Evolutionary conservation across 2,113 vertebrate species (phyloP).

Genomic region (Centropristis striata): DNA sequence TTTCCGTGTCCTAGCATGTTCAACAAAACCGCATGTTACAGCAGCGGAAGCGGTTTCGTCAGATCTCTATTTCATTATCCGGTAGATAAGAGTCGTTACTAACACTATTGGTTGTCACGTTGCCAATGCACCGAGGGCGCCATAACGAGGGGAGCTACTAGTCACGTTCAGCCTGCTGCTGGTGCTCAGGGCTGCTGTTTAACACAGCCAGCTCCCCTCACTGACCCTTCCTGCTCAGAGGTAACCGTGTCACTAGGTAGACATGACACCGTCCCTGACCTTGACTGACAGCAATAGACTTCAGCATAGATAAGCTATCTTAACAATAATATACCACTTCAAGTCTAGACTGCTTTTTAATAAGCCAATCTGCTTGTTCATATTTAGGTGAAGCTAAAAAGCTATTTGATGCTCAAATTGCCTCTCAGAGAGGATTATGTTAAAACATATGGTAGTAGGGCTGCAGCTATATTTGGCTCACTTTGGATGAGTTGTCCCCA

Average conservation of each 20-base stretch:
- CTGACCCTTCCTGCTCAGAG: slow-evolving; percentile 12
- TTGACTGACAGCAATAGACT: slow-evolving; percentile 28
- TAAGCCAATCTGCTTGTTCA: too few relatives aligned
- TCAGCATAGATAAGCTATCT: slow-evolving; percentile 9
- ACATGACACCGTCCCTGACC: slow-evolving; percentile 55
- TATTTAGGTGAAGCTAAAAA: background rate
- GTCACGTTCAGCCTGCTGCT: slow-evolving; percentile 47
- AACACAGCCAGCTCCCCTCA: background rate
- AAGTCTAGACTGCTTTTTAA: background rate
- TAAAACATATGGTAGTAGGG: too few relatives aligned
- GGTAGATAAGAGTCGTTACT: fast-evolving
- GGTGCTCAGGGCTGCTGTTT: background rate
- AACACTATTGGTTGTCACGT: background rate
- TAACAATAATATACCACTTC: background rate
- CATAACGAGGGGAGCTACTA: slow-evolving; percentile 13
- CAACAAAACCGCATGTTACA: background rate
- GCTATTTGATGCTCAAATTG: background rate
- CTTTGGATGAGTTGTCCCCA: background rate
- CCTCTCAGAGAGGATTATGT: background rate
- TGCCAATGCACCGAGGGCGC: slow-evolving; percentile 16
- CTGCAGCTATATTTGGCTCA: background rate
- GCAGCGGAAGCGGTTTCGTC: too few relatives aligned
- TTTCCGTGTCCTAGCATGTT: background rate
- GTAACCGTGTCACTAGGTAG: slow-evolving; percentile 41
- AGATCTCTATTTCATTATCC: background rate